Evolutionary conservation across 2,797 vertebrate species (phyloP).

Genomic region (Poecilia picta): DNA sequence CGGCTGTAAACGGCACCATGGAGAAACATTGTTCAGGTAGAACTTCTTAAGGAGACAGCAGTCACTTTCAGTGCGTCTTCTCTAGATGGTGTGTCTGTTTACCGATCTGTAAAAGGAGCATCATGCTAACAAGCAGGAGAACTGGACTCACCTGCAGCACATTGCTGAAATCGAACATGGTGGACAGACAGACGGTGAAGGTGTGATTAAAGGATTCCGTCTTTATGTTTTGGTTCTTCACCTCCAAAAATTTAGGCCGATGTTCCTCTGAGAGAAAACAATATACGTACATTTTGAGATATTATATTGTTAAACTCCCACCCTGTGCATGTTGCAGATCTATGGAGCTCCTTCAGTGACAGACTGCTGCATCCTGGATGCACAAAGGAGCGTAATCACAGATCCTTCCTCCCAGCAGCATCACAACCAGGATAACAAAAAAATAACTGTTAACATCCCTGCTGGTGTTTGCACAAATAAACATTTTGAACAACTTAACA

Average conservation of each 20-base stretch:
- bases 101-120: background rate
- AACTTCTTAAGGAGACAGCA: no score
- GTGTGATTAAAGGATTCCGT: slow-evolving; percentile 17
- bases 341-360: background rate
- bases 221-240: slow-evolving; percentile 38
- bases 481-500: no score
- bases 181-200: slow-evolving; percentile 72
- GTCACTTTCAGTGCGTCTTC: background rate
- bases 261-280: background rate
- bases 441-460: background rate
- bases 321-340: background rate
- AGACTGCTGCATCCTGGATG: no score
- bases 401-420: background rate
- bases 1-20: no score
- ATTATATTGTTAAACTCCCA: background rate
- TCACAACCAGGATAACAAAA: no score
- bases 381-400: background rate
- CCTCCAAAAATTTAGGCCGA: slow-evolving; percentile 16
- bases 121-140: background rate
- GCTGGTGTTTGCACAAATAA: background rate
- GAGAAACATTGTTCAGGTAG: no score
- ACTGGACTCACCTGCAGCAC: slow-evolving; percentile 55
- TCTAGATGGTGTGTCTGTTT: no score
- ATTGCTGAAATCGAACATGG: slow-evolving; percentile 66
- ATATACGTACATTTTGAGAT: background rate